Percentiles rank a stretch among this genome's conserved stretches.
These are phyloP conservation scores for Mohoua ochrocephala DNA, from an alignment of 2,113 vertebrate genomes.

Conservation along the genomic window DNA sequence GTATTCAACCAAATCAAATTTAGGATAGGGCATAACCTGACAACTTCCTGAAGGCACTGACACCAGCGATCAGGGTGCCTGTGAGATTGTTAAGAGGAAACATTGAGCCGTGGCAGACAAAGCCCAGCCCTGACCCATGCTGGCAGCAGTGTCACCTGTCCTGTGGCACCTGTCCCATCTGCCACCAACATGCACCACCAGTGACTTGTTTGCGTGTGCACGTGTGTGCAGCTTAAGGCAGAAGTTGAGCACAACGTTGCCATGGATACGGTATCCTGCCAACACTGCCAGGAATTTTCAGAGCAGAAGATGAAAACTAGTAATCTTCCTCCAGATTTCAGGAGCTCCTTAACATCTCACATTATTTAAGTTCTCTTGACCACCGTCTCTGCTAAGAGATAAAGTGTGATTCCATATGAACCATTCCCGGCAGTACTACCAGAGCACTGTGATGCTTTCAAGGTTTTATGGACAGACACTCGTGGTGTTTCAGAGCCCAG, in stretches of 20 bases:
- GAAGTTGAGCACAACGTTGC: not conserved
- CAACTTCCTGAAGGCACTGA: not conserved
- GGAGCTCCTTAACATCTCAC: not conserved
- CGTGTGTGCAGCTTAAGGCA: not conserved
- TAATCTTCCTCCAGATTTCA: not conserved
- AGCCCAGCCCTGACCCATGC: not conserved
- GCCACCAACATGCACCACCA: not conserved
- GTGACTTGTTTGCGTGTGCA: not conserved
- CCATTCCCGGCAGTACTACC: not conserved
- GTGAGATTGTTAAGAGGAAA: not conserved
- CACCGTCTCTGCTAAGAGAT: not conserved
- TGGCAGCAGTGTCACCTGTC: not conserved
- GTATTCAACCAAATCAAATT: not conserved
- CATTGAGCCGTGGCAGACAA: not conserved
- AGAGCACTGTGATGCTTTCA: accelerated
- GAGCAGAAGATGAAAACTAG: not conserved
- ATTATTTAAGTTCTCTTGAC: not conserved
- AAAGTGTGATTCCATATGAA: not conserved
- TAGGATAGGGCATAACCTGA: not conserved
- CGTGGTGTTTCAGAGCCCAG: not conserved
- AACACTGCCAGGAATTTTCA: not conserved
- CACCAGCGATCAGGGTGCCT: not conserved
- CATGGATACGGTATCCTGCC: not conserved
- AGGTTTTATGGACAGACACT: not conserved
- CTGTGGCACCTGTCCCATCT: not conserved